Evolutionary conservation across 2,888 invertebrate genomes (phyloP), one percentile per base, ranked within the genome.

Genomic region (Adela reaumurella): DNA sequence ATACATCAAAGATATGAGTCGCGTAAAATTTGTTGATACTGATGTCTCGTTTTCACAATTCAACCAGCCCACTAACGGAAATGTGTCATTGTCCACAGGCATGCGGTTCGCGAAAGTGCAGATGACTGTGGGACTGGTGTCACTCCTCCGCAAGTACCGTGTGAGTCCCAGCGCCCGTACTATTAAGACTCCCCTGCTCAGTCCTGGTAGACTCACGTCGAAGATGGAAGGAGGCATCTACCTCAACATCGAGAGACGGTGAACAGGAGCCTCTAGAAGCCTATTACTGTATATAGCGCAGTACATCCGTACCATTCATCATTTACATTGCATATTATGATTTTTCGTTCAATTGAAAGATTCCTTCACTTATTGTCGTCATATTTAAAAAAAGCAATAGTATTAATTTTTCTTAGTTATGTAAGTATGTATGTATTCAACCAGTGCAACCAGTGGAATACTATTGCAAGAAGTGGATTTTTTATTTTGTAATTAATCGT

Each of bases 41-140:
- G 24, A 10, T 10, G 24, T 24, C 5, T 5, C 10, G n/a, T 24
- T 24, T 24, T 24, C 24, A 10, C 24, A 6, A 10, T 24, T 10
- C 10, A 24, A 24, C n/a, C n/a, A n/a, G n/a, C n/a, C n/a, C n/a
- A 24, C 6, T 10, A 24, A 24, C 5, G 5, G 24, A 24, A 24
- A 24, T 10, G 5, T 24, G 24, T 24, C 24, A 24, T 51, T 35
- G 43, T 42, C 55, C 51, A 5, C 58, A 65, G 65, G 63, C 29
- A 58, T 57, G 51, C 55, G 61, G 47, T 64, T 65, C 46, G 64
- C 62, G 3, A 57, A 57, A 47, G 57, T 57, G 51, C 65, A 65
- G 47, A 58, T 58, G 10, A 64, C 63, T 52, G 58, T 58, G 14
- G 62, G 62, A 6, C 47, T 62, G 17, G 61, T 58, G 4, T 52